Percentiles rank a stretch among this genome's conserved stretches.
Evolutionary conservation across 2,888 invertebrate genomes (phyloP).

Genomic region (Axea sp.): DNA sequence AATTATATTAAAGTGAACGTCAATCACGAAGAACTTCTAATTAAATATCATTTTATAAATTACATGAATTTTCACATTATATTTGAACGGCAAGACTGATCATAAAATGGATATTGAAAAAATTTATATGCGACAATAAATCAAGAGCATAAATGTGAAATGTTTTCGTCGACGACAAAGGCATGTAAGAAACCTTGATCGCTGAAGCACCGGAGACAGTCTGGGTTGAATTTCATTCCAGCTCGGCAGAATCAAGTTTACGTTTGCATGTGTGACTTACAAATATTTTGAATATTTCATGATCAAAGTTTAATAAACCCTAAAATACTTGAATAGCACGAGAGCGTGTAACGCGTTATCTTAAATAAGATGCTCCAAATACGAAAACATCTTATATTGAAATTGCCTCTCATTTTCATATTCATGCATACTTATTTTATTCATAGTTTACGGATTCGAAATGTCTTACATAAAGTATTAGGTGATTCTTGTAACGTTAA

Average conservation of each 20-base stretch:
- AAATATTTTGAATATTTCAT: conserved; percentile 50
- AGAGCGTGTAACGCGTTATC: conserved; percentile 2
- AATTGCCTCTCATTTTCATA: conserved; percentile 9
- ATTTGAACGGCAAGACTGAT: conserved; percentile 1
- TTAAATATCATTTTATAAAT: conserved; percentile 9
- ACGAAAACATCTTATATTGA: neutral
- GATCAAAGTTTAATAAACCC: conserved; percentile 35
- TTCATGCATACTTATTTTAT: conserved; percentile 15
- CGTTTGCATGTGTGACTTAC: conserved; percentile 32
- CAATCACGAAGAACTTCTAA: conserved; percentile 4
- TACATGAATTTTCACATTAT: neutral
- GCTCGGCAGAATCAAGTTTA: conserved; percentile 30
- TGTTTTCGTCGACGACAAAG: conserved; percentile 26
- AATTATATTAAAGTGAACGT: neutral
- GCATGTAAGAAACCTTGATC: conserved; percentile 36
- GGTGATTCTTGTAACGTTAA: too few relatives aligned
- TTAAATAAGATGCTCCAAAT: conserved; percentile 12
- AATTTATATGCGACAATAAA: conserved; percentile 9
- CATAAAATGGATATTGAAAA: conserved; percentile 18
- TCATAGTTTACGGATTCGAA: too few relatives aligned
- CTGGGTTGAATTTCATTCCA: conserved; percentile 43
- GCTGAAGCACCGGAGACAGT: conserved; percentile 23
- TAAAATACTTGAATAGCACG: conserved; percentile 16
- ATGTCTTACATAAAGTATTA: too few relatives aligned
- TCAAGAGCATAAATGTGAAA: conserved; percentile 20